phyloP scores from a whole-genome alignment of 2,888 invertebrate genomes.

The Colletes collaris region DNA sequence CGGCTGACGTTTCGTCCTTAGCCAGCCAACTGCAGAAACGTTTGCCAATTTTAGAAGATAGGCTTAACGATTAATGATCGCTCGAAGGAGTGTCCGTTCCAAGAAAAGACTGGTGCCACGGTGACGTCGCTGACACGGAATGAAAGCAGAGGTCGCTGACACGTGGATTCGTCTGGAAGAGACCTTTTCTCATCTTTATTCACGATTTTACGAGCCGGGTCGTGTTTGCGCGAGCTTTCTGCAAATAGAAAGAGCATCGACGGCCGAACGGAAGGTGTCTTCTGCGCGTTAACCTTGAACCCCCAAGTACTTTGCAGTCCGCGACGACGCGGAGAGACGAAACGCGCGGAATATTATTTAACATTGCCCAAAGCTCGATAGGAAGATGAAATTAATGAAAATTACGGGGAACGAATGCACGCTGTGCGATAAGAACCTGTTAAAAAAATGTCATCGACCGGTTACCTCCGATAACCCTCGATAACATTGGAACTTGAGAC shows the following conservation, averaged over 20 bases:
- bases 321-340: neutral
- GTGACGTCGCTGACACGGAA: neutral
- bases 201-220: constrained; percentile 20
- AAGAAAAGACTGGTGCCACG: neutral
- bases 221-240: constrained; percentile 46
- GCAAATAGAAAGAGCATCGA: constrained; percentile 51
- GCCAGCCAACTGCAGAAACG: too few relatives aligned
- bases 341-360: neutral
- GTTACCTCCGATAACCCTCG: neutral
- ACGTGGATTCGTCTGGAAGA: constrained; percentile 2
- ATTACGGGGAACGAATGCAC: neutral
- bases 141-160: constrained; percentile 40
- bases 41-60: neutral
- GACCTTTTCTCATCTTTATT: constrained; percentile 10
- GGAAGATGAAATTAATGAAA: neutral
- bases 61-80: neutral
- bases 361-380: neutral
- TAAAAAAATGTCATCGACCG: neutral
- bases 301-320: neutral
- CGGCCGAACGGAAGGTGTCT: neutral
- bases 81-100: neutral
- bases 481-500: neutral
- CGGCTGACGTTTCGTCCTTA: too few relatives aligned
- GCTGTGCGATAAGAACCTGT: too few relatives aligned
- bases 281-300: constrained; percentile 29